Evolutionary conservation across 2,888 invertebrate species (phyloP), one percentile per base, ranked within the genome.

Genomic region (Sthenelais limicola): DNA sequence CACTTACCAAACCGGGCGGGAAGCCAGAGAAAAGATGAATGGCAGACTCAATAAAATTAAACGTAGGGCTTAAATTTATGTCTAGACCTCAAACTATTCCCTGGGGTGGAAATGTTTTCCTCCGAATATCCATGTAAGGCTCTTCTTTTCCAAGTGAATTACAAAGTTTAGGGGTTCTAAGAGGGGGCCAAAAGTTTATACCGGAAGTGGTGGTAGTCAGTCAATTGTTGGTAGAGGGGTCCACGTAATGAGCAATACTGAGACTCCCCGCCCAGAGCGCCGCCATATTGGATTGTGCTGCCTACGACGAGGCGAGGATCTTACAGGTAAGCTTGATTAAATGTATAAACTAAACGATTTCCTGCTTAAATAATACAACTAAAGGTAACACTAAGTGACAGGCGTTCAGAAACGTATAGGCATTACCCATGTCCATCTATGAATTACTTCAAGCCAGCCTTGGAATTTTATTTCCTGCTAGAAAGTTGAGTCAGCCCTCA

Each of bases 141-240:
- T n/a, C n/a, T n/a, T n/a, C n/a, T n/a, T n/a, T n/a, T n/a, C n/a
- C n/a, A n/a, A n/a, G n/a, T n/a, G n/a, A n/a, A n/a, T n/a, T n/a
- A n/a, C n/a, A n/a, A n/a, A n/a, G n/a, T n/a, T n/a, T n/a, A n/a
- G n/a, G n/a, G n/a, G n/a, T n/a, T n/a, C n/a, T n/a, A n/a, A n/a
- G n/a, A n/a, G n/a, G n/a, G n/a, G n/a, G n/a, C n/a, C n/a, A n/a
- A n/a, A n/a, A 38, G 62, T 62, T 21, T 21, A 62, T n/a, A 62
- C 62, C 62, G 62, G 62, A 62, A 62, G 62, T 38, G 56, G n/a
- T n/a, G n/a, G n/a, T n/a, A 56, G 62, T 62, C n/a, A n/a, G n/a
- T 62, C 62, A 62, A 62, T 62, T 9, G n/a, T 38, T 21, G 38
- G 62, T 35, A 62, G 62, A 62, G 62, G 62, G 62, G 62, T 62